Base-by-base conservation (phyloP, 2,113 vertebrate genomes). In the Prionailurus bengalensis region DNA sequence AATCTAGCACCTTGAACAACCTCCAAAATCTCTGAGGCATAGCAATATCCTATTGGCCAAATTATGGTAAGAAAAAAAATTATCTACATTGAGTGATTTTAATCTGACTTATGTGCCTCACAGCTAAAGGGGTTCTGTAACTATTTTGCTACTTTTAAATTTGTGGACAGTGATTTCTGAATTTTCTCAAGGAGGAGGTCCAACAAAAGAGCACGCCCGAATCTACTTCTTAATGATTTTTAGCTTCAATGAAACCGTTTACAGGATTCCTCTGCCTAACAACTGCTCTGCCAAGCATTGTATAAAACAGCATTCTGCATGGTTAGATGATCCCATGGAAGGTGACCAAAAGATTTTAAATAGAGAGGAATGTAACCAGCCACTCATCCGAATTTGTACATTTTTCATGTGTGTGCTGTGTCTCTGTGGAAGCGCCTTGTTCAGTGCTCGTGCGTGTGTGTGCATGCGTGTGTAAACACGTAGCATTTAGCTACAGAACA, bases 401-500 rank as follows among this genome's bases (percentile, higher is more conserved):
- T 31, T 78, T 83, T 92, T 76, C 51, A 29, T 31, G 51, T 14
- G 14, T 5, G 10, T 27, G 8, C n/a, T 68, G 16, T 12, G 17
- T 66, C 31, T 95, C 58, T 84, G 42, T 61, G 31, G 16, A n/a
- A 31, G 71, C 25, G 39, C 45, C 39, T 86, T 58, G 29, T 65
- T 79, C 10, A 23, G 15, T 63, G 70, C 3, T 11, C 3, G 8
- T 58, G 71, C 4, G 5, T 16, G 29, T 12, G 3, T 19, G 91
- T 39, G 48, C 19, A 5, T 17, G 11, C 17, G 25, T 92, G 33
- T 94, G 15, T 86, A 88, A 81, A 70, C 45, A 89, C 15, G 1
- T n/a, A 94, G 23, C 55, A 78, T 82, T 97, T 97, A 97, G 85
- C 81, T 96, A 87, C 31, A 97, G 92, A 96, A 91, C 23, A 96